Evolutionary conservation across 2,113 vertebrate species (phyloP).

Genomic region (Daphoenositta chrysoptera): DNA sequence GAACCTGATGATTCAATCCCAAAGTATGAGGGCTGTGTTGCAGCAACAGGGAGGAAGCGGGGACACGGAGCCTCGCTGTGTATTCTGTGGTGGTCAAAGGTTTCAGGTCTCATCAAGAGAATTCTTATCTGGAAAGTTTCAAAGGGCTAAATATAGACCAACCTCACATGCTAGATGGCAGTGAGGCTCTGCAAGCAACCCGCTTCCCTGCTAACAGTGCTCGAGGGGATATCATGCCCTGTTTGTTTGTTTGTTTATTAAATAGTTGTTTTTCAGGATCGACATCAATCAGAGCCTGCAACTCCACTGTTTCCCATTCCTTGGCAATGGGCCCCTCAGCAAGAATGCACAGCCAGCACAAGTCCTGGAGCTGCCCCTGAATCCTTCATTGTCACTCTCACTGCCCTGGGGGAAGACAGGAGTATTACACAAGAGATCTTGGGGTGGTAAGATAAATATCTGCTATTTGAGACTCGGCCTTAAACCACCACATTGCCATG

Average conservation of each 20-base stretch:
- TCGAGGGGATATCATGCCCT: neutral
- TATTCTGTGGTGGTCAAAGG: neutral
- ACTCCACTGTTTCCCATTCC: neutral
- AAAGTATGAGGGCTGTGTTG: neutral
- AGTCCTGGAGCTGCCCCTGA: neutral
- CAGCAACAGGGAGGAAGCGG: neutral
- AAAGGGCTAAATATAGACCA: neutral
- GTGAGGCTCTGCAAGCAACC: neutral
- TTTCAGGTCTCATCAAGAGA: neutral
- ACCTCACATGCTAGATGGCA: neutral
- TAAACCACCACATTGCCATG: neutral
- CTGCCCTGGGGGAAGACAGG: neutral
- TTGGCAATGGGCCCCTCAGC: neutral
- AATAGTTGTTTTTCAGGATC: neutral
- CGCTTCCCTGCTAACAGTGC: neutral
- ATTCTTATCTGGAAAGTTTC: neutral
- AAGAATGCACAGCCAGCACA: neutral
- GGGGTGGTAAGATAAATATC: neutral
- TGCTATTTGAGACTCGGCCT: neutral
- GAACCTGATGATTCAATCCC: conserved; percentile 29
- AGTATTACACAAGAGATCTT: neutral
- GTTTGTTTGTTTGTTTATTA: neutral
- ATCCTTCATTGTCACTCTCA: neutral
- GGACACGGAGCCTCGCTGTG: neutral
- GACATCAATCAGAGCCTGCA: neutral